Evolutionary conservation across 2,113 vertebrate genomes (phyloP), one percentile per base, ranked within the genome.

Genomic region (Sigmodon hispidus): DNA sequence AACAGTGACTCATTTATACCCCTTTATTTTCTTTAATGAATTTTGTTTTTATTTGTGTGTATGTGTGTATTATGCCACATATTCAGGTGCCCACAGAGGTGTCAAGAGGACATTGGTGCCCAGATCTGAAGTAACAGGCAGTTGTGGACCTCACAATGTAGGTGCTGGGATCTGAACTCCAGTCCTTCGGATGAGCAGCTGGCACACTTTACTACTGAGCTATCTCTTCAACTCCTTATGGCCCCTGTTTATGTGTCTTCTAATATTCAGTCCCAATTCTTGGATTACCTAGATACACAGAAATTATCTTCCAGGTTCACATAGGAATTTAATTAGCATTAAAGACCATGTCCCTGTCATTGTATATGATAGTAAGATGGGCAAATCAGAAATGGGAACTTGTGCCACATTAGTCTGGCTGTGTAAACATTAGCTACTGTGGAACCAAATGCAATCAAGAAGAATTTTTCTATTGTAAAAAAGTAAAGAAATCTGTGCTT

Each of bases 341-440:
- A 85, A 81, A 26, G 50, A 13, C 17, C 21, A 0, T 24, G 22
- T 63, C 40, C 59, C 29, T 65, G n/a, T 57, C 11, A 43, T 67
- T 81, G 55, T 52, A 21, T 76, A 1, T 6, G 3, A 13, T 87
- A 50, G 16, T 77, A n/a, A 59, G 7, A 13, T 61, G 34, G 45
- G 52, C 83, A 89, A 90, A 76, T 90, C 34, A 77, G 26, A 61
- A 92, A 50, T n/a, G 34, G 63, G 43, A 79, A 45, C 79, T 93
- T 61, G 55, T 16, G 22, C 63, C 43, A 84, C 40, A n/a, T 17
- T 61, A 77, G 80, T 61, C 13, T 76, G 40, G 59, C 55, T 67
- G 10, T 59, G 61, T 61, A 73, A 87, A 73, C 76, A 77, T 90
- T 94, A 77, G 61, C 81, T 94, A 3, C 0, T 6, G 31, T 19